Percentiles rank a stretch among this genome's conserved stretches.
Evolutionary conservation across 2,888 invertebrate species (phyloP).

Genomic region (Axea sp.): DNA sequence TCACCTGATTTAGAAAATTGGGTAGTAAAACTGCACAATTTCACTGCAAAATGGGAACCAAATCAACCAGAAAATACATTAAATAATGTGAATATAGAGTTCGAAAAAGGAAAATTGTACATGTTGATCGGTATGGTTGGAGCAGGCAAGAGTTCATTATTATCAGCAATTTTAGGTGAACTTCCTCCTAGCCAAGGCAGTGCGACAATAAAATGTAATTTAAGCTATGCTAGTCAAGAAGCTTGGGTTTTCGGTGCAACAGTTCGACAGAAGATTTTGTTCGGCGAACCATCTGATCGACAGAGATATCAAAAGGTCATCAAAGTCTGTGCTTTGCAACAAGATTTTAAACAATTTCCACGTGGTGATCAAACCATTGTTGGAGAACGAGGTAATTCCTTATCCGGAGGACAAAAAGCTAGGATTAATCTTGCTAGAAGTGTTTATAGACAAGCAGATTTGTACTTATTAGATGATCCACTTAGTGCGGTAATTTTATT

Average conservation of each 20-base stretch:
- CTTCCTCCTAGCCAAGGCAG: constrained; percentile 83
- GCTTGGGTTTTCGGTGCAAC: constrained; percentile 92
- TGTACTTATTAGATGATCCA: constrained; percentile 90
- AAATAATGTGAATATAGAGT: constrained; percentile 80
- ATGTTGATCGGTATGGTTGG: constrained; percentile 89
- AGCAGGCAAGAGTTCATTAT: constrained; percentile 85
- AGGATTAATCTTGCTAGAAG: constrained; percentile 88
- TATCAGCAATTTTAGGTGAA: constrained; percentile 87
- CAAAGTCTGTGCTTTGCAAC: constrained; percentile 77
- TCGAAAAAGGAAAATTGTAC: constrained; percentile 83
- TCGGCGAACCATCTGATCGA: constrained; percentile 85
- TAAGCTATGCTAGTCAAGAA: constrained; percentile 91
- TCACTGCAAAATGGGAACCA: constrained; percentile 80
- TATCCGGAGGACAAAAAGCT: constrained; percentile 88
- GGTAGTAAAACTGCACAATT: constrained; percentile 69
- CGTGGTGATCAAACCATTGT: constrained; percentile 86
- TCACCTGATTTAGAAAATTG: constrained; percentile 33
- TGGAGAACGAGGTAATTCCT: constrained; percentile 86
- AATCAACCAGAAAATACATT: constrained; percentile 81
- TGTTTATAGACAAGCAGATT: constrained; percentile 88
- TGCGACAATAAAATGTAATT: constrained; percentile 83
- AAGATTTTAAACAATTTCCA: constrained; percentile 83
- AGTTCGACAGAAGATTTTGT: constrained; percentile 91
- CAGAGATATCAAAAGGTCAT: constrained; percentile 81
- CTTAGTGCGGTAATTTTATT: constrained; percentile 88